Conservation (phyloP, 2,797 vertebrate species). For the Tympanoctomys barrerae region DNA sequence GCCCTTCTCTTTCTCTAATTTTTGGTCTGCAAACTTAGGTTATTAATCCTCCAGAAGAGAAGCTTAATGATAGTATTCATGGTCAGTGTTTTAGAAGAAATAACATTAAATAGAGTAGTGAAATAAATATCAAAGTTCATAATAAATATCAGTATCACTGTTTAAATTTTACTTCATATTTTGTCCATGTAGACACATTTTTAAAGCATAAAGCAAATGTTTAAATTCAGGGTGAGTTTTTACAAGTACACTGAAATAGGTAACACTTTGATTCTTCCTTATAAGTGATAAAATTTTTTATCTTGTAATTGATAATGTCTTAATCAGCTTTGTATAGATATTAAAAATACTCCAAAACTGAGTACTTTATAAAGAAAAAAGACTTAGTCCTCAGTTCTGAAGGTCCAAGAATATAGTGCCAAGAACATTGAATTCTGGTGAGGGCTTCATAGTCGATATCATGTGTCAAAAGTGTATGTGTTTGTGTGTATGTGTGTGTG, state of each 20-base stretch:
- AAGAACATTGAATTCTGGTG: not conserved
- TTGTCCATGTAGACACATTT: not conserved
- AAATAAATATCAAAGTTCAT: not conserved
- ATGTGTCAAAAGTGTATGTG: not conserved
- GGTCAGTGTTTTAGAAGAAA: not conserved
- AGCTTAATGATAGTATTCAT: not conserved
- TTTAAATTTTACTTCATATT: slow-evolving; percentile 2
- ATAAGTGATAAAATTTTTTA: not conserved
- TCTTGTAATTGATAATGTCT: not conserved
- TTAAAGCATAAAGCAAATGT: slow-evolving; percentile 6
- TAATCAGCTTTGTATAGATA: not conserved
- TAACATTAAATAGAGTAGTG: not conserved
- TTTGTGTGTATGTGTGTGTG: not conserved
- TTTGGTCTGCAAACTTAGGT: too few relatives aligned
- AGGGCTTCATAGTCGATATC: not conserved
- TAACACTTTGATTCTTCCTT: not conserved
- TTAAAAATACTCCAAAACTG: not conserved
- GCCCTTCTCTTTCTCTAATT: too few relatives aligned
- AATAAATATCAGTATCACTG: slow-evolving; percentile 27
- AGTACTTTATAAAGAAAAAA: not conserved
- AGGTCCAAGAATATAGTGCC: not conserved
- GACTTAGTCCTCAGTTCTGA: not conserved
- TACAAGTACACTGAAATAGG: not conserved
- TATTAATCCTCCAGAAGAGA: too few relatives aligned
- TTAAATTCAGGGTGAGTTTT: slow-evolving; percentile 31